phyloP scores from a whole-genome alignment of 1,140 invertebrate genomes.

The Camponotus floridanus region DNA sequence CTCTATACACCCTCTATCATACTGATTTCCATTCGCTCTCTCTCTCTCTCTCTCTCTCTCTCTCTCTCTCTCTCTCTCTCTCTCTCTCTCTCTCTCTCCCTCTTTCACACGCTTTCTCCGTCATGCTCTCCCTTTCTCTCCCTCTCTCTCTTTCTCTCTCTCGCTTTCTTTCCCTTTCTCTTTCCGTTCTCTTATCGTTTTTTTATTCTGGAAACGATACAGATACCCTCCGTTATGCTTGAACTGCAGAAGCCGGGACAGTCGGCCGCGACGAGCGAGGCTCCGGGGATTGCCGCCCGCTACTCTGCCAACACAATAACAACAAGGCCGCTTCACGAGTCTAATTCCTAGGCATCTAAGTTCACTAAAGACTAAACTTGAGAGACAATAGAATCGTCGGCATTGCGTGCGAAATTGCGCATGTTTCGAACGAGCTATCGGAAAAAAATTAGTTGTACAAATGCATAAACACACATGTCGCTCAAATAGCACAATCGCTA shows the following conservation, averaged over 20 bases:
- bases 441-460: too few relatives aligned
- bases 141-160: constrained; percentile 27
- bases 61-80: constrained; percentile 1
- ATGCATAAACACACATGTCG: not conserved
- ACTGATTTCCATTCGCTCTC: not conserved
- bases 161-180: constrained; percentile 17
- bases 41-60: constrained; percentile 1
- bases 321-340: constrained; percentile 85
- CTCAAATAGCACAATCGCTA: not conserved
- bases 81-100: constrained; percentile 8
- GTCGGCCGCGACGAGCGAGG: constrained; percentile 93
- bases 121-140: not conserved
- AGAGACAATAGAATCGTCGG: constrained; percentile 80
- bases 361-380: constrained; percentile 80
- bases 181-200: constrained; percentile 25
- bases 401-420: not conserved
- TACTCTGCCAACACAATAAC: constrained; percentile 88
- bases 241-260: constrained; percentile 95
- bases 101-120: not conserved
- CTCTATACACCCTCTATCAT: not conserved
- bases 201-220: constrained; percentile 84
- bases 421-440: not conserved
- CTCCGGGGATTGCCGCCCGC: constrained; percentile 92
- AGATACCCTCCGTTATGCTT: constrained; percentile 94
- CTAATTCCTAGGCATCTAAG: constrained; percentile 85